Conservation (phyloP, 2,888 invertebrate species). For the Endomychus coccineus region DNA sequence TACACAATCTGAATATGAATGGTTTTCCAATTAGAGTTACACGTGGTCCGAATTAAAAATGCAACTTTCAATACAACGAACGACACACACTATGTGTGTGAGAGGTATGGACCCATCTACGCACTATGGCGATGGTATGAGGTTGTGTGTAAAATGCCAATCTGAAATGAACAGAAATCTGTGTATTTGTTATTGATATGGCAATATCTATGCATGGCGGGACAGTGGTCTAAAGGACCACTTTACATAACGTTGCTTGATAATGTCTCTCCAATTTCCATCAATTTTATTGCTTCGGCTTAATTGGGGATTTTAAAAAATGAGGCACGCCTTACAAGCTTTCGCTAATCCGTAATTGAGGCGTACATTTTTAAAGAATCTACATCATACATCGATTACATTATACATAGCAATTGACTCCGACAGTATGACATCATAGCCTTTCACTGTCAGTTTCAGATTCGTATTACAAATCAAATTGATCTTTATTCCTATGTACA, state of each 20-base stretch:
- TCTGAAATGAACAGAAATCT: slow-evolving; percentile 19
- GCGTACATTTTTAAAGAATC: too few species aligned
- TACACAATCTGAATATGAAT: slow-evolving; percentile 10
- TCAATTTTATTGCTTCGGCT: slow-evolving; percentile 5
- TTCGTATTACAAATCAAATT: too few species aligned
- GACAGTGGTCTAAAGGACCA: not conserved
- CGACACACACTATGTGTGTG: too few species aligned
- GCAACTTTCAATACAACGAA: slow-evolving; percentile 13
- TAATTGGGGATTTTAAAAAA: slow-evolving; percentile 2
- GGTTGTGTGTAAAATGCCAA: too few species aligned
- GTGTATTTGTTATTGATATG: slow-evolving; percentile 23
- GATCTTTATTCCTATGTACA: too few species aligned
- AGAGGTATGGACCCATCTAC: slow-evolving; percentile 15
- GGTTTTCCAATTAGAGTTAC: slow-evolving; percentile 12
- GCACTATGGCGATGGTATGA: slow-evolving; percentile 15
- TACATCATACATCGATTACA: too few species aligned
- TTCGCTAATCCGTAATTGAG: too few species aligned
- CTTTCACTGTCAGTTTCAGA: too few species aligned
- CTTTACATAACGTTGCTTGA: slow-evolving; percentile 1
- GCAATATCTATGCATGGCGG: slow-evolving; percentile 23
- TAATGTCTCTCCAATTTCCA: not conserved
- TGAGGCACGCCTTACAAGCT: too few species aligned
- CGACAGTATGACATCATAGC: too few species aligned
- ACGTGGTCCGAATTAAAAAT: slow-evolving; percentile 19
- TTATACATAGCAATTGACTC: too few species aligned